phyloP scores from a whole-genome alignment of 2,113 vertebrate genomes.

The Nettapus auritus region DNA sequence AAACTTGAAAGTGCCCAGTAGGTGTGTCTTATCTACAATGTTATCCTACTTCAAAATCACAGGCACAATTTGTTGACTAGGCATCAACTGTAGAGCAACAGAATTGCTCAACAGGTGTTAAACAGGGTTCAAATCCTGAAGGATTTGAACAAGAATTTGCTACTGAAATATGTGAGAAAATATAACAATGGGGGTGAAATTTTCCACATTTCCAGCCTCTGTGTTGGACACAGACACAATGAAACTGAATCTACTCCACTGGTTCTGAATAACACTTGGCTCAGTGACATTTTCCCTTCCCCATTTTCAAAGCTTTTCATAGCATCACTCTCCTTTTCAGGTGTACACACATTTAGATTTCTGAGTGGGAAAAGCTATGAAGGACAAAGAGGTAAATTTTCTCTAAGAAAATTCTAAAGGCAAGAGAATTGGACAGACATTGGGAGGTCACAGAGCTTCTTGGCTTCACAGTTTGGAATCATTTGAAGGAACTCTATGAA shows the following conservation, averaged over 20 bases:
- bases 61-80: slow-evolving; percentile 56
- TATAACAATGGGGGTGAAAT: not conserved
- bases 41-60: slow-evolving; percentile 54
- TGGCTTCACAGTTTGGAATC: not conserved
- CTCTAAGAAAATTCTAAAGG: not conserved
- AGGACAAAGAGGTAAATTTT: not conserved
- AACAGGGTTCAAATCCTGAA: slow-evolving; percentile 18
- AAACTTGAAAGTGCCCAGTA: slow-evolving; percentile 66
- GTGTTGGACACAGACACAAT: too few relatives aligned
- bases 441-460: not conserved
- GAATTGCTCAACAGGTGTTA: slow-evolving; percentile 49
- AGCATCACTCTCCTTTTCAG: not conserved
- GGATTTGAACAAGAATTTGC: not conserved
- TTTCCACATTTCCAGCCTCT: not conserved
- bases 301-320: not conserved
- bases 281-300: not conserved
- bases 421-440: not conserved
- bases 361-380: not conserved
- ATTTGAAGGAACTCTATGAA: too few relatives aligned
- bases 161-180: not conserved
- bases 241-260: not conserved
- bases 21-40: slow-evolving; percentile 68
- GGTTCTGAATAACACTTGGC: not conserved
- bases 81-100: not conserved
- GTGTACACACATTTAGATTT: not conserved